Evolutionary conservation across 2,797 vertebrate species (phyloP).

Genomic region (Melanotaenia trifasciata): DNA sequence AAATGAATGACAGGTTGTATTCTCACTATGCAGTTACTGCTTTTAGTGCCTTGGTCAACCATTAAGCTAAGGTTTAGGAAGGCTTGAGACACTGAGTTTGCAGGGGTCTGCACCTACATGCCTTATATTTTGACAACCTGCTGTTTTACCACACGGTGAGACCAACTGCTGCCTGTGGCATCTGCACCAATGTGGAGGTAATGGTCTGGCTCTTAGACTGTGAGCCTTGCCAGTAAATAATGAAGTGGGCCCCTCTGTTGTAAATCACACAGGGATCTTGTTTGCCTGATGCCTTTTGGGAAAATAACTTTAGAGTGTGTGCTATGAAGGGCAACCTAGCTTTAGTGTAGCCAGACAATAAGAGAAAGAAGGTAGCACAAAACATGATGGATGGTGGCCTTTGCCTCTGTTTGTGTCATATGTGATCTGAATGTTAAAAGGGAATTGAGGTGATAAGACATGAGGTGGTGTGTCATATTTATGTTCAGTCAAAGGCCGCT

Average conservation of each 20-base stretch:
- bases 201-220: constrained; percentile 61
- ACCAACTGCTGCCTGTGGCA: constrained; percentile 61
- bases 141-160: constrained; percentile 64
- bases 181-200: constrained; percentile 65
- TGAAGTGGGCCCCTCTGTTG: constrained; percentile 65
- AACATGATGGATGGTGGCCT: constrained; percentile 64
- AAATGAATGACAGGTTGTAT: constrained; percentile 7
- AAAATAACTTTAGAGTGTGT: constrained; percentile 61
- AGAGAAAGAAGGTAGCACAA: constrained; percentile 39
- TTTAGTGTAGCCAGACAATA: constrained; percentile 35
- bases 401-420: constrained; percentile 59
- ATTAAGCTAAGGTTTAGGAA: constrained; percentile 14
- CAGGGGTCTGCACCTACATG: constrained; percentile 31
- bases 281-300: constrained; percentile 60
- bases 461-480: constrained; percentile 49
- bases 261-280: constrained; percentile 77
- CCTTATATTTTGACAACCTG: constrained; percentile 58
- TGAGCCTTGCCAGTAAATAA: constrained; percentile 68
- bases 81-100: constrained; percentile 27
- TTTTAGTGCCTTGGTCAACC: constrained; percentile 23
- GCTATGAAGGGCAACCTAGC: constrained; percentile 42
- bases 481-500: constrained; percentile 36
- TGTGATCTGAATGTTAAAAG: constrained; percentile 67
- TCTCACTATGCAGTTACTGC: background rate
- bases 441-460: constrained; percentile 33